Base-by-base conservation (phyloP, 1,140 invertebrate species). In the Oryzaephilus surinamensis region DNA sequence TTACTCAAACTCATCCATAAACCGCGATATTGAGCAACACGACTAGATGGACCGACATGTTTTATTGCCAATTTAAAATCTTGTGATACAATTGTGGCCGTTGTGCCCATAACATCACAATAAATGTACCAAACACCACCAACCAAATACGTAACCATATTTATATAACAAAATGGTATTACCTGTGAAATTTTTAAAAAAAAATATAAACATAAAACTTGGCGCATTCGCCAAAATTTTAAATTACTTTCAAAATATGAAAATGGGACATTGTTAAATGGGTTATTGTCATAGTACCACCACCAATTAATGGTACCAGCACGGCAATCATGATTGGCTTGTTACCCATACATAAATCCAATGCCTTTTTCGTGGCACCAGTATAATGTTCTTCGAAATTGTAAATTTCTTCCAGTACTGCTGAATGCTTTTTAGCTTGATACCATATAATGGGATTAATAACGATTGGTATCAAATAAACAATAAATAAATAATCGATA, bases 211-310 rank as follows among this genome's bases (percentile, higher is more conserved):
- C 15, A 37, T 13, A 27, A 12, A 37, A 29, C 7, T 27, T 27
- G 18, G 11, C 11, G 16, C 16, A 16, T 15, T 6, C 3, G n/a
- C 11, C 4, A 16, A 11, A 37, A 36, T 4, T 20, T 12, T 13
- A 8, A 10, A 26, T 20, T 41, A 77, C 69, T 53, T 77, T 73
- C 35, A 71, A 55, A 2, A 72, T 48, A 47, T 69, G 68, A 49
- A 77, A 73, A 51, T 77, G 67, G 1, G 73, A 69, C 74, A 77
- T 77, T 4, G 76, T 77, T 0, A 73, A 51, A 48, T 79, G 76
- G 0, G 72, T 77, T 12, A 76, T 65, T 10, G 77, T 64, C 33
- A 77, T 76, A 3, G 72, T 74, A 1, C 64, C 62, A 5, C 70
- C 70, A 2, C 74, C 73, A 3, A 78, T 43, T 3, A 74, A 48